phyloP scores from a whole-genome alignment of 2,888 invertebrate species.

The Cheilosia soror region DNA sequence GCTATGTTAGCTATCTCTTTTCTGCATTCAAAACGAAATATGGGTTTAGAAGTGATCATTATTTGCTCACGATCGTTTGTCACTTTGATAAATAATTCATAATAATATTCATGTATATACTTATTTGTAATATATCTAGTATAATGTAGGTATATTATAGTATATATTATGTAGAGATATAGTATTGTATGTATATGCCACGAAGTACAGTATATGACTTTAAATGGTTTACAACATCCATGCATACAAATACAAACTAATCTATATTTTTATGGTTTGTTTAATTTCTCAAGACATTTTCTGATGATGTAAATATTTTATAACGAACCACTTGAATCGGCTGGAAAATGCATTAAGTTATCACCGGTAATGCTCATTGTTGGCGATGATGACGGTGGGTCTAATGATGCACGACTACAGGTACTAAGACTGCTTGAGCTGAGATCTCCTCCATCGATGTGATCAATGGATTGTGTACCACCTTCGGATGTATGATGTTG shows the following conservation, averaged over 20 bases:
- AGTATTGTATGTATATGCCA: slow-evolving; percentile 47
- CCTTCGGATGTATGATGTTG: slow-evolving; percentile 82
- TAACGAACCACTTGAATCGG: slow-evolving; percentile 88
- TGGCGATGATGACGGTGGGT: slow-evolving; percentile 87
- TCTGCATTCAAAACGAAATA: neutral
- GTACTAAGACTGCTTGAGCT: slow-evolving; percentile 94
- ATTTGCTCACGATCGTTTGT: slow-evolving; percentile 35
- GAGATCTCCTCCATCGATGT: slow-evolving; percentile 85
- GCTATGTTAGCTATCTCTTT: neutral
- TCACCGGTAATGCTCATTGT: slow-evolving; percentile 91
- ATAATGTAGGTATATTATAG: slow-evolving; percentile 9
- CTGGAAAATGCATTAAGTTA: slow-evolving; percentile 91
- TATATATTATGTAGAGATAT: slow-evolving; percentile 14
- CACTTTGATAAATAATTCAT: slow-evolving; percentile 43
- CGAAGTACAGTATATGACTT: slow-evolving; percentile 15
- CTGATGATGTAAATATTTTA: slow-evolving; percentile 44
- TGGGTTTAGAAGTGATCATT: neutral
- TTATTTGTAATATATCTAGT: neutral
- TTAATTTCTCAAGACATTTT: slow-evolving; percentile 40
- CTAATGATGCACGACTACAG: slow-evolving; percentile 90
- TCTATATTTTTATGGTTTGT: slow-evolving; percentile 39
- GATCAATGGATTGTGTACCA: slow-evolving; percentile 85
- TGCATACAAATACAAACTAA: slow-evolving; percentile 53
- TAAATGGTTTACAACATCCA: slow-evolving; percentile 32
- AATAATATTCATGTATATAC: slow-evolving; percentile 39